These are phyloP conservation scores for Napeogenes sylphis DNA, from an alignment of 2,888 invertebrate genomes.

Conservation along the genomic window DNA sequence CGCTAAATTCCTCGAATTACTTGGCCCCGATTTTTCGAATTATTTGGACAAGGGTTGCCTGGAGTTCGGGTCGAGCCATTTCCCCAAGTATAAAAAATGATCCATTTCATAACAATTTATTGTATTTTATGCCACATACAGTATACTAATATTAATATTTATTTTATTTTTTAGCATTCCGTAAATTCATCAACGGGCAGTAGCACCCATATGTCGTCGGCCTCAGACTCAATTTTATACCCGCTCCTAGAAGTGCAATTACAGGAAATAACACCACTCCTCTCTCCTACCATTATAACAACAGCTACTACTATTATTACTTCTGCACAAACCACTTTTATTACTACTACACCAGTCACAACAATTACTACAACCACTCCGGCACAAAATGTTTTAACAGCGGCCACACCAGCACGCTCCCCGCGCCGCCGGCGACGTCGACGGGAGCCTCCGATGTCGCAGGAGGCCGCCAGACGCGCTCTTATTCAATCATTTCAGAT, in stretches of 20 bases:
- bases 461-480: constrained; percentile 4
- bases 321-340: too few relatives aligned
- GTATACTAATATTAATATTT: too few relatives aligned
- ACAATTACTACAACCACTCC: not conserved
- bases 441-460: not conserved
- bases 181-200: not conserved
- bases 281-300: not conserved
- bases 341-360: too few relatives aligned
- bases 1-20: constrained; percentile 11
- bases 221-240: not conserved
- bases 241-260: not conserved
- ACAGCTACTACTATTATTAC: too few relatives aligned
- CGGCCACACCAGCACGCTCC: not conserved
- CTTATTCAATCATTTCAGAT: constrained; percentile 2
- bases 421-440: constrained; percentile 7
- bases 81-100: too few relatives aligned
- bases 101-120: too few relatives aligned
- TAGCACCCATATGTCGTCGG: not conserved
- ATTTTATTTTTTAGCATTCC: too few relatives aligned
- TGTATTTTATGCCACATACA: too few relatives aligned
- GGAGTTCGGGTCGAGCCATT: not conserved
- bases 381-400: not conserved
- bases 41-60: constrained; percentile 8
- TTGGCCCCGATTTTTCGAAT: constrained; percentile 18
- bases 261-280: not conserved